Evolutionary conservation across 2,888 invertebrate species (phyloP).

Genomic region (Cephus spinipes): DNA sequence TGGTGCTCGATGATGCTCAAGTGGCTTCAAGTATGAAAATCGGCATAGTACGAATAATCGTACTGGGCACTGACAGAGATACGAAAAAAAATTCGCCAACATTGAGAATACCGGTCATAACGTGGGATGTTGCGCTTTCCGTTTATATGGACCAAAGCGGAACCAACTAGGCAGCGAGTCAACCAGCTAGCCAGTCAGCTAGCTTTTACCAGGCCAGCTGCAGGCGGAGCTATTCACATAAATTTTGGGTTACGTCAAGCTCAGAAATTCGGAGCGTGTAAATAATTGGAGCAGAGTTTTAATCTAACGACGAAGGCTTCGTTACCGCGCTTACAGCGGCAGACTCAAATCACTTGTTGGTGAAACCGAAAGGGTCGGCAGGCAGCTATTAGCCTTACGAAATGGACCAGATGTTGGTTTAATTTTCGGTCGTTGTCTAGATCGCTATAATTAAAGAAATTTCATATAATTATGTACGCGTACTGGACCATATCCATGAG

Average conservation of each 20-base stretch:
- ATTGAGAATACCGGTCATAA: background rate
- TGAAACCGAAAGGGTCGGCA: constrained; percentile 9
- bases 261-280: constrained; percentile 5
- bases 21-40: background rate
- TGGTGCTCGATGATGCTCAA: background rate
- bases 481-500: background rate
- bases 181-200: background rate
- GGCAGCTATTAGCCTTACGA: constrained; percentile 13
- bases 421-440: background rate
- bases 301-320: background rate
- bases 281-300: constrained; percentile 32
- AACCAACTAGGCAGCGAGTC: background rate
- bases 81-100: background rate
- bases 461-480: constrained; percentile 10
- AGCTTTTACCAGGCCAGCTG: background rate
- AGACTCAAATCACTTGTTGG: background rate
- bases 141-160: background rate
- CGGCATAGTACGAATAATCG: background rate
- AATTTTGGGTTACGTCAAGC: constrained; percentile 4
- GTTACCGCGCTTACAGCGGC: background rate
- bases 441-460: constrained; percentile 39
- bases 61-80: background rate
- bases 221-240: constrained; percentile 3
- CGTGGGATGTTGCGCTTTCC: background rate
- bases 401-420: constrained; percentile 2